phyloP scores from a whole-genome alignment of 1,140 invertebrate genomes.

The Drosophila subpulchrella region DNA sequence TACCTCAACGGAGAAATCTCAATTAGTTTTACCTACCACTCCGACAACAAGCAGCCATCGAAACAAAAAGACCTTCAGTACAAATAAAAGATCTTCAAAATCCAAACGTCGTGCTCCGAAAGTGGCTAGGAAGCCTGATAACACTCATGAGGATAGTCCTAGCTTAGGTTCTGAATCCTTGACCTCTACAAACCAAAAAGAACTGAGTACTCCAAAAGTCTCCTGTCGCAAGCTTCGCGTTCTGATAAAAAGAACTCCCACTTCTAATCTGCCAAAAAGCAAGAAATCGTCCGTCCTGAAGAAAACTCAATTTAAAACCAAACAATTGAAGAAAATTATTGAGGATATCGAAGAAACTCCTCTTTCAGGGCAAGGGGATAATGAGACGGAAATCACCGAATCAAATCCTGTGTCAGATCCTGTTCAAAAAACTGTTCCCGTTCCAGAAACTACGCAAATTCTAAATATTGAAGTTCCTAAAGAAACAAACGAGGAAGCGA shows the following conservation, averaged over 20 bases:
- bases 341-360: constrained; percentile 1
- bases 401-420: background rate
- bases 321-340: background rate
- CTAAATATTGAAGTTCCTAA: background rate
- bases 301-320: background rate
- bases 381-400: background rate
- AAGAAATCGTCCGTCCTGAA: background rate
- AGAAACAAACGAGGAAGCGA: background rate
- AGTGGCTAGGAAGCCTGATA: background rate
- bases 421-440: background rate
- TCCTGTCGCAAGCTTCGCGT: constrained; percentile 49
- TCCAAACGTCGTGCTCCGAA: background rate
- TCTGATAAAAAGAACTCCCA: constrained; percentile 36
- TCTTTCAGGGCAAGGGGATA: background rate
- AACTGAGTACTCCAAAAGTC: constrained; percentile 1
- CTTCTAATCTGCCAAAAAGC: background rate
- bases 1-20: background rate
- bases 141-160: background rate
- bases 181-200: background rate
- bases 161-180: no score
- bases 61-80: background rate
- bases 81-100: background rate
- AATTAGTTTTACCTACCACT: background rate
- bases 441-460: background rate
- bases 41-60: background rate